Percentiles rank a stretch among this genome's conserved stretches.
Conservation (phyloP, 2,113 vertebrate genomes). For the Salvelinus namaycush region DNA sequence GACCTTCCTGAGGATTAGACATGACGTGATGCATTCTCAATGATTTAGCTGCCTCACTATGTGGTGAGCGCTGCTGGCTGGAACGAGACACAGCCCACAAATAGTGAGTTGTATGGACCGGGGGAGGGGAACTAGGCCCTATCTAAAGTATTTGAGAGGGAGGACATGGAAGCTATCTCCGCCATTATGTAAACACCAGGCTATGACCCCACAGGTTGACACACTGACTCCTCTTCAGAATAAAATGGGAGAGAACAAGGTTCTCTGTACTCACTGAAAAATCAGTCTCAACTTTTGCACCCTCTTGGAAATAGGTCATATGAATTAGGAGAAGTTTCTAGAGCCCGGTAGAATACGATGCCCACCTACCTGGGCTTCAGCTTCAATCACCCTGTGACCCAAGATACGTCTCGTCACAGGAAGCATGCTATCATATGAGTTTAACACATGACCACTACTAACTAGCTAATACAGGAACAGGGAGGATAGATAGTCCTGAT, state of each 20-base stretch:
- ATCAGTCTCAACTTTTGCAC: background rate
- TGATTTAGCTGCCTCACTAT: slow-evolving; percentile 56
- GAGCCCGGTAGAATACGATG: background rate
- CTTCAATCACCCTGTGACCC: background rate
- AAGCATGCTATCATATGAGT: background rate
- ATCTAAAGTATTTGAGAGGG: slow-evolving; percentile 73
- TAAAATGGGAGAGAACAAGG: slow-evolving; percentile 44
- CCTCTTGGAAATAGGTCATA: background rate
- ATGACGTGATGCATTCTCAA: slow-evolving; percentile 48
- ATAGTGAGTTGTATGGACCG: slow-evolving; percentile 40
- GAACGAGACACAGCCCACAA: slow-evolving; percentile 56
- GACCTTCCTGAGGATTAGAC: slow-evolving; percentile 49
- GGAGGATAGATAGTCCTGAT: no score
- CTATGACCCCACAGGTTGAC: slow-evolving; percentile 58
- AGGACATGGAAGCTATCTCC: slow-evolving; percentile 65
- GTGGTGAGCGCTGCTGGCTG: no score
- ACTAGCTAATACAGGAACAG: no score
- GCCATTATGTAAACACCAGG: slow-evolving; percentile 67
- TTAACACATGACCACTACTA: background rate
- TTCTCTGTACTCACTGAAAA: slow-evolving; percentile 12
- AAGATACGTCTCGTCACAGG: background rate
- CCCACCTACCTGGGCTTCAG: background rate
- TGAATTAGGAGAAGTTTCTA: background rate
- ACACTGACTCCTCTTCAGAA: slow-evolving; percentile 53
- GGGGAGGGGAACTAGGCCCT: slow-evolving; percentile 55